Base-by-base conservation (phyloP, 1,140 invertebrate species). In the Drosophila arawakana region DNA sequence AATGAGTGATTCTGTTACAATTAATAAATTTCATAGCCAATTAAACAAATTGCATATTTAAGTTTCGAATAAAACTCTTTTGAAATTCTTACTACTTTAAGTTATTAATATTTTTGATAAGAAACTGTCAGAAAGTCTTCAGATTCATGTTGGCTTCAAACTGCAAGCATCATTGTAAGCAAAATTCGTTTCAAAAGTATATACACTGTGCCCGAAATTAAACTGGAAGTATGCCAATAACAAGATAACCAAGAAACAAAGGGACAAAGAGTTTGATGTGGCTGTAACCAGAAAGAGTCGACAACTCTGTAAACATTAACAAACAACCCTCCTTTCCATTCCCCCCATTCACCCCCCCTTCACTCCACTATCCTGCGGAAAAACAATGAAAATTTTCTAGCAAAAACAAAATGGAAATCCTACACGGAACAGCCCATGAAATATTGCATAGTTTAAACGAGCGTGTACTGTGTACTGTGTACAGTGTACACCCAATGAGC, bases 401-500 rank as follows among this genome's bases (percentile, higher is more conserved):
- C 43, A 58, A 43, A 44, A 59, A 41, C 80, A 69, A 72, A 78
- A 68, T 73, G 54, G 43, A 63, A 76, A 76, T 47, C 34, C 34
- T 35, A 74, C 78, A 68, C 61, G 63, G 50, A 77, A 54, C 30
- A 15, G 21, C 35, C 49, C 67, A 69, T 84, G 74, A 89, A 81
- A 88, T 84, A 84, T 89, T 75, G 66, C 50, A 78, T 73, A 80
- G 57, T 78, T 83, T 69, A 78, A 73, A 84, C 80, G 62, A 77
- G 76, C 58, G 49, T 30, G 25, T 30, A 30, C 25, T 30, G 25
- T 3, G 25, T 15, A 50, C 44, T 21, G 49, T 30, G 25, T 30
- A 30, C 25, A 5, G 25, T 30, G 25, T 15, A 50, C 44, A 60
- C 37, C 63, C 58, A 52, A 83, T 66, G 82, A 80, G 47, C 76